Evolutionary conservation across 2,888 invertebrate genomes (phyloP), one percentile per base, ranked within the genome.

Genomic region (Prosopocoilus inquinatus): DNA sequence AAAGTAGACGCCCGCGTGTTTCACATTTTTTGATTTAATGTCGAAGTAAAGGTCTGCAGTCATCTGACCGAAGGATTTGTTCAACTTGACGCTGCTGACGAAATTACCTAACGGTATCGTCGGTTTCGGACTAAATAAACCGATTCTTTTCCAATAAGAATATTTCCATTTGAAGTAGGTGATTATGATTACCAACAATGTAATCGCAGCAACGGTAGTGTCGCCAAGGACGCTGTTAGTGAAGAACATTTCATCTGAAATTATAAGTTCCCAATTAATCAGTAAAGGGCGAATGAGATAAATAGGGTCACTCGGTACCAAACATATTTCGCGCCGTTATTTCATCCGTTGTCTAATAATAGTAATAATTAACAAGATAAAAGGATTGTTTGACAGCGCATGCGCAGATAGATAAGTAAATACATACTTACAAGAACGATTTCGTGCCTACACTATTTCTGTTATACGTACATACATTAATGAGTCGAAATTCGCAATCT

Each of bases 31-130:
- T 5, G 47, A 11, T 48, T 63, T 66, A 5, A 67, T 45, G 3
- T 55, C 16, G 2, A 50, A 43, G 53, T 68, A 66, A 34, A 60
- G 32, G 3, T 58, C 9, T n/a, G 38, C 15, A n/a, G 55, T 38
- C 16, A 46, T 28, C 20, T 55, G 55, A 12, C 58, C 62, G 8
- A 63, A 41, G 3, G 52, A 33, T n/a, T 50, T 13, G 35, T 55
- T 47, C 12, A 34, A 39, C 2, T 35, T 16, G 0, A 59, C n/a
- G 32, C 58, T 3, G 7, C 50, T 34, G 13, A 51, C 46, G 3
- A 55, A 34, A 53, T 69, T 67, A 3, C 72, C 72, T 47, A 64
- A 69, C 7, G 69, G 69, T 45, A 71, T 61, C 9, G n/a, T 47
- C 2, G 70, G 69, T 44, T 60, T 11, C 8, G 64, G n/a, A 47